A percentile compares a stretch with the other conserved stretches of the same genome.
Conservation (phyloP, 2,888 invertebrate genomes). For the Callinectes sapidus region DNA sequence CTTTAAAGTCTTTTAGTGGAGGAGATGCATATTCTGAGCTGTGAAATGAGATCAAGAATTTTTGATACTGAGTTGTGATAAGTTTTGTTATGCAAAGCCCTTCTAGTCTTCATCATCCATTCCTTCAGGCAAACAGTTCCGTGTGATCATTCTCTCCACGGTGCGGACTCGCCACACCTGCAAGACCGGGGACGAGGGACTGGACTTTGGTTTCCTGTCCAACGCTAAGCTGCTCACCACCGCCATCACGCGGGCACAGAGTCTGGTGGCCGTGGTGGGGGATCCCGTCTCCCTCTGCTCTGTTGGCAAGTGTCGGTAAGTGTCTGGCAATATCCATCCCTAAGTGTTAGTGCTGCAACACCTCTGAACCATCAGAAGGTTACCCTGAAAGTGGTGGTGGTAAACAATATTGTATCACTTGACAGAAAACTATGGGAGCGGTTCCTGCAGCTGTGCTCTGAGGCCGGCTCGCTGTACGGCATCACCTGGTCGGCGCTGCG, state of each 20-base stretch:
- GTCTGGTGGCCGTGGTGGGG: conserved; percentile 88
- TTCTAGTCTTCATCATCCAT: neutral
- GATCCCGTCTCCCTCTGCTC: conserved; percentile 89
- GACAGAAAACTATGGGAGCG: conserved; percentile 86
- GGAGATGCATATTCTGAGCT: too few species aligned
- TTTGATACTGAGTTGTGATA: too few species aligned
- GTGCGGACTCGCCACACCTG: conserved; percentile 86
- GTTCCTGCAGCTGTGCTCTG: conserved; percentile 84
- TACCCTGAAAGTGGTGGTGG: neutral
- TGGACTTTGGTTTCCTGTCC: conserved; percentile 81
- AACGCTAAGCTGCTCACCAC: conserved; percentile 89
- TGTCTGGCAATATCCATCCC: neutral
- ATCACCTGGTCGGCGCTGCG: conserved; percentile 83
- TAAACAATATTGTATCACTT: neutral
- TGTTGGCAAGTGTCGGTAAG: conserved; percentile 84
- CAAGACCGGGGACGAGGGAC: conserved; percentile 74
- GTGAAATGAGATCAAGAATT: too few species aligned
- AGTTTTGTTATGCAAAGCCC: too few species aligned
- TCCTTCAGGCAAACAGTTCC: conserved; percentile 85
- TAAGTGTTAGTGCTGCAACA: neutral
- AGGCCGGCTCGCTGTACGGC: conserved; percentile 84
- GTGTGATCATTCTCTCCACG: conserved; percentile 87
- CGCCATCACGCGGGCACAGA: conserved; percentile 88
- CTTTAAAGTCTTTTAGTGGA: too few species aligned
- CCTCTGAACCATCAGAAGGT: neutral